Conservation (phyloP, 2,888 invertebrate species). For the Cataglyphis livida region DNA sequence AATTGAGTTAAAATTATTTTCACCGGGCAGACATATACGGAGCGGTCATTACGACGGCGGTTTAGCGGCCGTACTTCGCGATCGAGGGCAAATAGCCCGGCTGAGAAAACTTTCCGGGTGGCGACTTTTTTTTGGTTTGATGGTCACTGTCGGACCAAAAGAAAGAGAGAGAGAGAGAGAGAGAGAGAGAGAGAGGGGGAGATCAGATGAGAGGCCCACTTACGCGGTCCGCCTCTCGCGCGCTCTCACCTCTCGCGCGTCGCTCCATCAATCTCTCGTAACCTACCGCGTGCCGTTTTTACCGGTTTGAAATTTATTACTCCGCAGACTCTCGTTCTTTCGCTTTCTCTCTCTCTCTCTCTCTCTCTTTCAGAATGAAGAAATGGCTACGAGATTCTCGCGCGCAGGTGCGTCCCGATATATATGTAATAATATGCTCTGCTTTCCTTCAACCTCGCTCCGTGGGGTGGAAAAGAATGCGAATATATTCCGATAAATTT, state of each 20-base stretch:
- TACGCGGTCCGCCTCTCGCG: conserved; percentile 70
- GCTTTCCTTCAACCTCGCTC: neutral
- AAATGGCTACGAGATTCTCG: neutral
- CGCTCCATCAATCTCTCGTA: conserved; percentile 82
- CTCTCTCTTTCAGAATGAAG: neutral
- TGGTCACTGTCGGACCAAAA: conserved; percentile 75
- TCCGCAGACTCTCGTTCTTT: conserved; percentile 63
- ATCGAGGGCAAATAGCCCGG: conserved; percentile 57
- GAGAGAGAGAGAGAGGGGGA: neutral
- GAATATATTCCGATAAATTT: neutral
- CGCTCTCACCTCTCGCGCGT: conserved; percentile 81
- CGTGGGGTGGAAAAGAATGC: neutral
- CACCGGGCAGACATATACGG: conserved; percentile 42
- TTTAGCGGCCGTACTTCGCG: conserved; percentile 60
- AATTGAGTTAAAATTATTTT: conserved; percentile 75
- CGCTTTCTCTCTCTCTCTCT: neutral
- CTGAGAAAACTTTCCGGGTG: conserved; percentile 74
- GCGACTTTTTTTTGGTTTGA: conserved; percentile 79
- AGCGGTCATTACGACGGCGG: conserved; percentile 67
- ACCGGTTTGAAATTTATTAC: conserved; percentile 80
- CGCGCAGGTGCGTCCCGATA: neutral
- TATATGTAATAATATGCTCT: neutral
- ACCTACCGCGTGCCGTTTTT: conserved; percentile 78
- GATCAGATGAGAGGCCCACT: conserved; percentile 78
- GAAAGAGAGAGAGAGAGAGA: conserved; percentile 60